These are phyloP conservation scores for Lordiphosa andalusiaca DNA, from an alignment of 2,888 invertebrate species.

Conservation along the genomic window DNA sequence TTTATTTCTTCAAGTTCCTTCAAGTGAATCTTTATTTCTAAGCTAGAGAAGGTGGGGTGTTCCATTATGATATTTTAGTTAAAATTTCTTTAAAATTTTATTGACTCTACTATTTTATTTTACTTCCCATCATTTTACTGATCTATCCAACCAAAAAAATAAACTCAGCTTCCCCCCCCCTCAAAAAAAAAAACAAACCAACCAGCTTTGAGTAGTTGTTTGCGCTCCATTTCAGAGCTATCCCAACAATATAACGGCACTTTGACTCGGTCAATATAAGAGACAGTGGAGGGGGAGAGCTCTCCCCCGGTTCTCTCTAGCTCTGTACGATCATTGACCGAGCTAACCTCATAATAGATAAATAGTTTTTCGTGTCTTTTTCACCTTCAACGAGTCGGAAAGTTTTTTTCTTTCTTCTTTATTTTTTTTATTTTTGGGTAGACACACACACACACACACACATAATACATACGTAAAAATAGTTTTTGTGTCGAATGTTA, in stretches of 20 bases:
- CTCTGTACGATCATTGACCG: conserved; percentile 57
- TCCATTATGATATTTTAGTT: too few species aligned
- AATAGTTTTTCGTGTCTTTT: conserved; percentile 25
- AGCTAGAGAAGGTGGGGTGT: too few species aligned
- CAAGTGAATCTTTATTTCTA: conserved; percentile 1
- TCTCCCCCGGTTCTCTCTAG: conserved; percentile 2
- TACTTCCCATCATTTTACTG: conserved; percentile 40
- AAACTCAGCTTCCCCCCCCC: conserved; percentile 1
- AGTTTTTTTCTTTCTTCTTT: conserved; percentile 33
- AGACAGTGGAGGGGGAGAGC: conserved; percentile 8
- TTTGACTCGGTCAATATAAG: conserved; percentile 19
- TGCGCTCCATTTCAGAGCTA: conserved; percentile 63
- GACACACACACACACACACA: conserved; percentile 8
- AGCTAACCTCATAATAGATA: conserved; percentile 50
- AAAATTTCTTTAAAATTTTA: too few species aligned
- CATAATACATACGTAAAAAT: conserved; percentile 43
- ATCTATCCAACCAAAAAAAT: conserved; percentile 48
- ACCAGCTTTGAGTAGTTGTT: conserved; percentile 43
- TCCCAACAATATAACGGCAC: conserved; percentile 73
- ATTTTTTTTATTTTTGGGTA: conserved; percentile 20
- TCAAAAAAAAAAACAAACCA: background rate
- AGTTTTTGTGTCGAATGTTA: conserved; percentile 75
- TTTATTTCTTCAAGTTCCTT: background rate
- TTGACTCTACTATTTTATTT: too few species aligned
- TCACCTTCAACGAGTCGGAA: conserved; percentile 18